Conservation (phyloP, 2,888 invertebrate genomes). For the Myathropa florea region DNA sequence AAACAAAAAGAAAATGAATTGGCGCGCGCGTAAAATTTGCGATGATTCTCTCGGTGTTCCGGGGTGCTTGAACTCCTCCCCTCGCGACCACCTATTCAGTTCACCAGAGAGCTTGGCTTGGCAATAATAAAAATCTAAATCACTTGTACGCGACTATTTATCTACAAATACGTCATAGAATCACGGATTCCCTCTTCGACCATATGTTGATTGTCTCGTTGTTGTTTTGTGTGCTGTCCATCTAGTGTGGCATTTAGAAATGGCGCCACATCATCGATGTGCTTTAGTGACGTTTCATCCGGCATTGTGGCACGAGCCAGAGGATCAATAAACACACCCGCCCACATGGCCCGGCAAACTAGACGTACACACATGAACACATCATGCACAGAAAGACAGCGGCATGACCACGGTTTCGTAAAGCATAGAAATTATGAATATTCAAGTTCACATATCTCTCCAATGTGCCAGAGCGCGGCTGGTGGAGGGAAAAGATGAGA, state of each 20-base stretch:
- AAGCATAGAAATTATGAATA: slow-evolving; percentile 63
- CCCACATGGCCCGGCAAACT: slow-evolving; percentile 11
- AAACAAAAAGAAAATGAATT: too few relatives aligned
- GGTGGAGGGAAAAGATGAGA: not conserved
- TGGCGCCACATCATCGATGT: not conserved
- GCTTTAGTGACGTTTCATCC: not conserved
- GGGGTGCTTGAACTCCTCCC: too few relatives aligned
- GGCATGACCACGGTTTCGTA: slow-evolving; percentile 21
- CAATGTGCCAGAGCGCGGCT: slow-evolving; percentile 12
- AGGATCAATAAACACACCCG: not conserved
- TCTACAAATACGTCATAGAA: slow-evolving; percentile 30
- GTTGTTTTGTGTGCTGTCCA: not conserved
- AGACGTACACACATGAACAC: slow-evolving; percentile 1
- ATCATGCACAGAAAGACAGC: not conserved
- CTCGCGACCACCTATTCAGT: too few relatives aligned
- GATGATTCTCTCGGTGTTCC: too few relatives aligned
- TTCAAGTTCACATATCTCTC: slow-evolving; percentile 63
- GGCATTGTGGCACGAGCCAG: not conserved
- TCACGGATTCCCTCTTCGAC: not conserved
- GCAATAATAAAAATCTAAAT: slow-evolving; percentile 45
- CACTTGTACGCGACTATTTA: slow-evolving; percentile 36
- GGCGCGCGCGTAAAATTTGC: too few relatives aligned
- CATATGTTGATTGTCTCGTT: slow-evolving; percentile 3
- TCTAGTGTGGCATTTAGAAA: not conserved
- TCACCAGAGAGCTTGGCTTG: not conserved